A percentile compares a stretch with the other conserved stretches of the same genome.
phyloP scores from a whole-genome alignment of 2,888 invertebrate species.

The Alentia gelatinosa region DNA sequence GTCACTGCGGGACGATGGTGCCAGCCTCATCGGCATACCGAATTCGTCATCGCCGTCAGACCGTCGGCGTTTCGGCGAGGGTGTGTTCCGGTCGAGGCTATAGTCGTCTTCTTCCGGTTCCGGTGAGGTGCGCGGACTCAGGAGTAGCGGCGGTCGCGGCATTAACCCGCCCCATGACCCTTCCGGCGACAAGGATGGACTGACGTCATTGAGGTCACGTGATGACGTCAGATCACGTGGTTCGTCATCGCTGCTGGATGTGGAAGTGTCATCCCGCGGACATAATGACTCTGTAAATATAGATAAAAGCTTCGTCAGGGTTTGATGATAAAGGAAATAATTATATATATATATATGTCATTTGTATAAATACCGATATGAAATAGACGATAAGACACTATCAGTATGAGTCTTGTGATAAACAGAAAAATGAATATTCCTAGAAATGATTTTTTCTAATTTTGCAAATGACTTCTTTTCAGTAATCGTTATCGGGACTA shows the following conservation, averaged over 20 bases:
- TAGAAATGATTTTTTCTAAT: no score
- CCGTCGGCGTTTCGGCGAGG: slow-evolving; percentile 3
- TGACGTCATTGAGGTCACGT: background rate
- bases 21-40: background rate
- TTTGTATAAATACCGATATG: no score
- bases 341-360: no score
- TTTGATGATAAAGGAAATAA: background rate
- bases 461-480: no score
- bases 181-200: slow-evolving; percentile 1
- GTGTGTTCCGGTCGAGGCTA: background rate
- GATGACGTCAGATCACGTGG: background rate
- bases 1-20: background rate
- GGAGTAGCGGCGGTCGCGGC: background rate
- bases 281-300: background rate
- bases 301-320: background rate
- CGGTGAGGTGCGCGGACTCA: slow-evolving; percentile 6
- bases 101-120: slow-evolving; percentile 3
- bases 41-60: background rate
- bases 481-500: no score
- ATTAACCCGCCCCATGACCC: background rate
- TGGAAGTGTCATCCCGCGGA: background rate
- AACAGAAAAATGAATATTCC: no score
- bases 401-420: no score
- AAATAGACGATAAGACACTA: no score
- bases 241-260: slow-evolving; percentile 40